Percentiles rank a stretch among this genome's conserved stretches.
Conservation (phyloP, 2,797 vertebrate species). For the Hylomyscus alleni region DNA sequence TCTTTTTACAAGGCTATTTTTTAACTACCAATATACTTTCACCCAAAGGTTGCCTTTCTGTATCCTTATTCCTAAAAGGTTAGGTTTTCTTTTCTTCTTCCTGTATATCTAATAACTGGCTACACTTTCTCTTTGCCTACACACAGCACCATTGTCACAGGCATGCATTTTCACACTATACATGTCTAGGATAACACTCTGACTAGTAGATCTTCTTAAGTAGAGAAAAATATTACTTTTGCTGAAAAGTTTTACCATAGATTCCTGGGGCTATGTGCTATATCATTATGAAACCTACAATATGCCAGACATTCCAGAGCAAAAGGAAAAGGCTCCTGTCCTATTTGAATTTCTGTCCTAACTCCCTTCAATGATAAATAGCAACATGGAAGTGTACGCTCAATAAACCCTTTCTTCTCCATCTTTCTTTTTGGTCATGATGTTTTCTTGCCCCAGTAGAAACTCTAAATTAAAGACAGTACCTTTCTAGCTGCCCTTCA, state of each 20-base stretch:
- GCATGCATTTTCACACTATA: not conserved
- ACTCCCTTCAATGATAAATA: not conserved
- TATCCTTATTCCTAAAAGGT: not conserved
- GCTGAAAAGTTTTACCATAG: not conserved
- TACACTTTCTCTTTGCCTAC: not conserved
- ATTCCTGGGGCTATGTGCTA: not conserved
- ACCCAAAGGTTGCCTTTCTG: not conserved
- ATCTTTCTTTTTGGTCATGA: not conserved
- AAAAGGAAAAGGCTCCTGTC: not conserved
- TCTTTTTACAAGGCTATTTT: conserved; percentile 5
- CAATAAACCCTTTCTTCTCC: not conserved
- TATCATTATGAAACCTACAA: not conserved
- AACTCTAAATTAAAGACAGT: not conserved
- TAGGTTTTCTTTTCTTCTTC: conserved; percentile 43
- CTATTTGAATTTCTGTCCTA: not conserved
- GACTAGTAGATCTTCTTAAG: conserved; percentile 22
- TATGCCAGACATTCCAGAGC: not conserved
- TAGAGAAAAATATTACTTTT: not conserved
- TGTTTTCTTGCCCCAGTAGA: not conserved
- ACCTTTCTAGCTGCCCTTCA: not conserved
- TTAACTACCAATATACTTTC: conserved; percentile 2
- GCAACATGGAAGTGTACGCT: not conserved
- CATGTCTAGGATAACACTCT: conserved; percentile 31
- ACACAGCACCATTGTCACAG: not conserved
- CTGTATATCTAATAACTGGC: not conserved